These are phyloP conservation scores for Trissoscelio sp. DNA, from an alignment of 2,888 invertebrate genomes.

Conservation along the genomic window DNA sequence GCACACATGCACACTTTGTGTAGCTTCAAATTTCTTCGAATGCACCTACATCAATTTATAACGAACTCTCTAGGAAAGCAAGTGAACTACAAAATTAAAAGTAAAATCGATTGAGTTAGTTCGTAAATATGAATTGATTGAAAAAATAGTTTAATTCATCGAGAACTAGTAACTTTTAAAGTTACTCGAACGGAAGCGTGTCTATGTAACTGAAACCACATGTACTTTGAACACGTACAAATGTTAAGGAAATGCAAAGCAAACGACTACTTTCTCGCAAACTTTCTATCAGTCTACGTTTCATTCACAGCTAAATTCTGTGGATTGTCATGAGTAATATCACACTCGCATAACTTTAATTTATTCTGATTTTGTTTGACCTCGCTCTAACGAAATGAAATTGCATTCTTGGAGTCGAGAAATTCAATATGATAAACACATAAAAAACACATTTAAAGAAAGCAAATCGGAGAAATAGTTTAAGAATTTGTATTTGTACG, in stretches of 20 bases:
- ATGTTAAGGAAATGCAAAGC: conserved; percentile 68
- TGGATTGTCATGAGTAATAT: conserved; percentile 56
- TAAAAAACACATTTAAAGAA: no score
- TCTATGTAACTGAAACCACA: conserved; percentile 11
- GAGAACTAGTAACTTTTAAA: no score
- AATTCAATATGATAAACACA: no score
- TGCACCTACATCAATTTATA: conserved; percentile 12
- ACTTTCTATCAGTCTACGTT: conserved; percentile 78
- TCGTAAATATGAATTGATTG: no score
- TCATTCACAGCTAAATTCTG: conserved; percentile 74
- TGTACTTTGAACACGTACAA: conserved; percentile 47
- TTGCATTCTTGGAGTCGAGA: no score
- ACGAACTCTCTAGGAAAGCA: neutral
- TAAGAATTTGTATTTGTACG: no score
- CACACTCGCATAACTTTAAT: conserved; percentile 50
- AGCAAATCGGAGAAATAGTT: no score
- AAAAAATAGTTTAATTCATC: no score
- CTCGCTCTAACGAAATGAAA: conserved; percentile 21
- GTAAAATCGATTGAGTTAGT: no score
- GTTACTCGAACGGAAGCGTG: conserved; percentile 37
- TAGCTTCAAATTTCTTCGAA: conserved; percentile 56
- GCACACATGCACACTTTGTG: conserved; percentile 48
- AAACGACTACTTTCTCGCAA: conserved; percentile 77
- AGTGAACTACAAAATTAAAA: neutral
- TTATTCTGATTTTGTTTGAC: conserved; percentile 36